Evolutionary conservation across 2,113 vertebrate species (phyloP).

Genomic region (Micromys minutus): DNA sequence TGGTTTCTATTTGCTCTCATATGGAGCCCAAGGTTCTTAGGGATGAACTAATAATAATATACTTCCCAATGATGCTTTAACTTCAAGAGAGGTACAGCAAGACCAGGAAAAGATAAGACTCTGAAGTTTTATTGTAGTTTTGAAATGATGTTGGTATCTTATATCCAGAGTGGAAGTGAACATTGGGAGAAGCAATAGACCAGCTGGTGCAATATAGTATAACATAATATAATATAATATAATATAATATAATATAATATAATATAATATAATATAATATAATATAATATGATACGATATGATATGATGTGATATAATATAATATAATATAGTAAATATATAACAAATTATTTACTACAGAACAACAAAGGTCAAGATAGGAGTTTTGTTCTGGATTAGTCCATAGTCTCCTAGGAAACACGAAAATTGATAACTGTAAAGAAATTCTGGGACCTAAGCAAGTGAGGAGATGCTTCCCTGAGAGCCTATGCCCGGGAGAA

Average conservation of each 20-base stretch:
- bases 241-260: no score
- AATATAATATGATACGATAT: no score
- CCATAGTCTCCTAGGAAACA: not conserved
- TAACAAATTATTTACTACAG: not conserved
- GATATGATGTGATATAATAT: no score
- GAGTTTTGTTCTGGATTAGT: not conserved
- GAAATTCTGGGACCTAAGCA: not conserved
- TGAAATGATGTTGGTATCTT: slow-evolving; percentile 38
- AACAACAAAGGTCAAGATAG: not conserved
- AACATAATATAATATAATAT: no score
- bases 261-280: no score
- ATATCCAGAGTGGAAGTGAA: not conserved
- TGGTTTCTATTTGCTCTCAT: not conserved
- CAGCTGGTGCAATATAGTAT: no score
- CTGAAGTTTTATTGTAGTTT: slow-evolving; percentile 22
- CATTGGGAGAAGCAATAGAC: not conserved
- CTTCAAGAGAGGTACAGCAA: slow-evolving; percentile 5
- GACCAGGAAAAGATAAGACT: not conserved
- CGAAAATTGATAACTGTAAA: not conserved
- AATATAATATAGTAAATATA: no score
- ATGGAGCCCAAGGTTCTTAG: not conserved
- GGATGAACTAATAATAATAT: slow-evolving; percentile 32
- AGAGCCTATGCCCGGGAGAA: not conserved
- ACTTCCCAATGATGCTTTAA: slow-evolving; percentile 37
- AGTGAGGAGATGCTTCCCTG: not conserved